Base-by-base conservation (phyloP, 2,888 invertebrate genomes). In the Lasioglossum leucozonium region DNA sequence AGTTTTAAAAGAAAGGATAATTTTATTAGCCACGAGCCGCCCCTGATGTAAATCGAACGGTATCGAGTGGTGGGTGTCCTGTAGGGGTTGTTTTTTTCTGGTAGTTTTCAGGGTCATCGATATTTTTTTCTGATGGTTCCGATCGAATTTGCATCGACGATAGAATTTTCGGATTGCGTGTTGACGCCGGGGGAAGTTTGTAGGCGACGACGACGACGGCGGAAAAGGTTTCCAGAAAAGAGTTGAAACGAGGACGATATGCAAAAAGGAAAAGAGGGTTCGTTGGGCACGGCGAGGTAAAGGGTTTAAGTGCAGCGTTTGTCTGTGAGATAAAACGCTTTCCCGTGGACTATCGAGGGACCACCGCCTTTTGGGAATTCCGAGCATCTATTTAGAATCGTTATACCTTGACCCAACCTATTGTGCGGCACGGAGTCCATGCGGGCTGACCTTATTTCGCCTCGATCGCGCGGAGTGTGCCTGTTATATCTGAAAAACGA, bases 381-480 rank as follows among this genome's bases (percentile, higher is more conserved):
- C 79, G 22, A 75, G 72, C 79, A 67, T 75, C 58, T 74, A 87
- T 77, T 88, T 88, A 51, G 77, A 88, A 86, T 86, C 74, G 83
- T 77, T 81, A 73, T 44, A 72, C 84, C 82, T 67, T 78, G 80
- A 89, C 78, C 84, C 73, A 72, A 71, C 65, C 76, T 69, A 78
- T 86, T 85, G 72, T 81, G 42, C 37, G n/a, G 58, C 51, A 40
- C 30, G 44, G 34, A 72, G 78, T 87, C 79, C 80, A 73, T 72
- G 30, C 40, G 67, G 42, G 13, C 62, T 72, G 71, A 62, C 76
- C 77, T 88, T 76, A 85, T 79, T 77, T 65, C 73, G 77, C 73
- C 51, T 77, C 40, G 65, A 74, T 77, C 67, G 69, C 67, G 18
- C 74, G 34, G 62, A 77, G 73, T 77, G 44, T 30, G 40, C 75